Base-by-base conservation (phyloP, 2,888 invertebrate genomes). In the Synanthedon vespiformis region DNA sequence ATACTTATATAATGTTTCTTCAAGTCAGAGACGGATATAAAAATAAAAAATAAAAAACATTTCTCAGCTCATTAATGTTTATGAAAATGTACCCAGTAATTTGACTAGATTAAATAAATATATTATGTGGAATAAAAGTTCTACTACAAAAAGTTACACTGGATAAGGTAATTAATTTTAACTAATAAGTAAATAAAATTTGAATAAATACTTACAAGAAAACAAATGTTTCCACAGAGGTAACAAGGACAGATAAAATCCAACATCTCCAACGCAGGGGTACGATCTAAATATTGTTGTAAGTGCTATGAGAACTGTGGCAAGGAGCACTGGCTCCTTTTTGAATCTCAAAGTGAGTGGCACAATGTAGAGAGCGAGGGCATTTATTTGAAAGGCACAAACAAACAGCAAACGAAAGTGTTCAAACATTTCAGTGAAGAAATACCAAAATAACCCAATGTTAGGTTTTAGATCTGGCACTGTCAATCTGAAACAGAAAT, bases 341-440 rank as follows among this genome's bases (percentile, higher is more conserved):
- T 92, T 90, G 63, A 95, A 90, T 66, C 94, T 90, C 41, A 96
- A 81, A 6, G 94, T 93, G 27, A 99, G 83, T 0, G 99, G 99
- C 13, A 97, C 89, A 53, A 97, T 90, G 77, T 99, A 99, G 51
- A 99, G 87, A 48, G 97, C 90, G 53, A 97, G 90, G 4, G 95
- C 95, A 80, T 99, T 98, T 63, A 99, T 93, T 90, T 99, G 99
- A 77, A 99, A 99, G 60, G 98, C 95, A 72, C 94, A 96, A 22
- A 98, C 92, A 83, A 99, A 99, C 67, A 99, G 91, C 56, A 94
- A 89, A 51, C 97, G 92, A 72, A 99, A 99, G 80, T 99, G 99
- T 67, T 99, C 98, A 89, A 99, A 99, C 96, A 99, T 98, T 89
- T 99, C 99, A 0, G 98, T 98, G 79, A 99, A 99, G 84, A 99